phyloP scores from a whole-genome alignment of 2,113 vertebrate species.

The Lasiurus borealis region DNA sequence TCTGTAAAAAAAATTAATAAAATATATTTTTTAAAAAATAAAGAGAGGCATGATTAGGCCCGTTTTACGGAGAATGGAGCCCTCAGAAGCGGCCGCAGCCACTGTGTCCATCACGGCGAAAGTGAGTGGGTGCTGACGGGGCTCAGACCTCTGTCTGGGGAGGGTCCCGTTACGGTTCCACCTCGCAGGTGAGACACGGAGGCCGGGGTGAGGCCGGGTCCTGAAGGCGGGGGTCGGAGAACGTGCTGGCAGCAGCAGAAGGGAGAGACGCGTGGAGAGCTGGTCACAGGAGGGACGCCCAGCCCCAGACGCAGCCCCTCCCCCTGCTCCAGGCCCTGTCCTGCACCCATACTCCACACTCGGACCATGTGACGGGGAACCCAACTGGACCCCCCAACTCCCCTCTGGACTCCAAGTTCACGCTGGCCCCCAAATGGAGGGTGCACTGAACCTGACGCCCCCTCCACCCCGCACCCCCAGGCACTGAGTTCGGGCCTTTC shows the following conservation, averaged over 20 bases:
- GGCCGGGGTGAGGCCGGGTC: rapidly evolving
- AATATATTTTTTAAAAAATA: no score
- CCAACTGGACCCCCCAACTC: background rate
- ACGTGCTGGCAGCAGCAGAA: background rate
- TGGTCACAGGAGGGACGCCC: background rate
- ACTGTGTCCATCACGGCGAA: no score
- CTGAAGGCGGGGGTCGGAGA: no score
- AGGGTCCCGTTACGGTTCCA: rapidly evolving
- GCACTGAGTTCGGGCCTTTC: rapidly evolving
- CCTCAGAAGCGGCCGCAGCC: no score
- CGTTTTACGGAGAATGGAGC: no score
- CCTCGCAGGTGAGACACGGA: background rate
- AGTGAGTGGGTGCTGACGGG: rapidly evolving
- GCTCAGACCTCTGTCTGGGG: no score
- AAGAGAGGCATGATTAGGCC: no score
- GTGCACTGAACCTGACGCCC: background rate
- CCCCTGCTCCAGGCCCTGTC: background rate
- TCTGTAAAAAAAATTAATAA: no score
- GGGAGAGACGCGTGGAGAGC: background rate
- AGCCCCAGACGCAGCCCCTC: rapidly evolving
- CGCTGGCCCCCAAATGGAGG: background rate
- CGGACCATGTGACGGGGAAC: rapidly evolving
- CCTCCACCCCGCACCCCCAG: rapidly evolving
- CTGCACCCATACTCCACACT: rapidly evolving
- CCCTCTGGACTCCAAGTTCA: background rate